Conservation (phyloP, 2,113 vertebrate species). For the Peromyscus maniculatus region DNA sequence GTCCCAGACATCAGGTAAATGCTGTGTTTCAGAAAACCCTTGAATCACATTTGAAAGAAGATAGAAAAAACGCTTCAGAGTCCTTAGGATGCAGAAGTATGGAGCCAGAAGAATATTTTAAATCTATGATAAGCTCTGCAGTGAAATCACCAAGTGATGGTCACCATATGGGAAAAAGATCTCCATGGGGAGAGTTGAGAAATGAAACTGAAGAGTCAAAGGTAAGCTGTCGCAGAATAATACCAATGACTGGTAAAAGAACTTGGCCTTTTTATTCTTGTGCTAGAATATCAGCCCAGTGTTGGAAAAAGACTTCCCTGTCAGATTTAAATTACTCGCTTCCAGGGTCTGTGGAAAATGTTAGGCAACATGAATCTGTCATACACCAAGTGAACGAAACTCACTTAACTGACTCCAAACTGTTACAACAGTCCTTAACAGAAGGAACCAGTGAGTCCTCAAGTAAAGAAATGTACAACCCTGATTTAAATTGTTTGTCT, state of each 20-base stretch:
- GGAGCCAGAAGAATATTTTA: constrained; percentile 51
- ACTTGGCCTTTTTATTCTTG: constrained; percentile 88
- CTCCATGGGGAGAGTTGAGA: constrained; percentile 41
- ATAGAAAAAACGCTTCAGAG: constrained; percentile 63
- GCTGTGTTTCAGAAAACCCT: constrained; percentile 60
- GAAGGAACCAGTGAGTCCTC: constrained; percentile 64
- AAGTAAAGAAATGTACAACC: constrained; percentile 59
- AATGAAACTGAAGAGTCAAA: constrained; percentile 68
- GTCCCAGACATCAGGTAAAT: constrained; percentile 62
- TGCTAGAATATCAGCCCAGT: constrained; percentile 85
- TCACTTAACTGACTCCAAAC: constrained; percentile 50
- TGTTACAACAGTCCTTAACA: constrained; percentile 21
- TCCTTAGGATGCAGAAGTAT: neutral
- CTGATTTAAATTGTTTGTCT: constrained; percentile 61
- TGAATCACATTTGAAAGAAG: constrained; percentile 63
- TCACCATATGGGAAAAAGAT: constrained; percentile 55
- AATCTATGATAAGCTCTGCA: neutral
- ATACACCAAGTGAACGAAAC: constrained; percentile 54
- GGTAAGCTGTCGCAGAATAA: constrained; percentile 83
- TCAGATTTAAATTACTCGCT: constrained; percentile 49
- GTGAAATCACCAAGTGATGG: constrained; percentile 39
- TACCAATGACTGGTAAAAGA: constrained; percentile 88
- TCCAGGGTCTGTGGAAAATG: constrained; percentile 39
- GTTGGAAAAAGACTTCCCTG: constrained; percentile 78
- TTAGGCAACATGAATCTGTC: constrained; percentile 63